phyloP scores from a whole-genome alignment of 2,888 invertebrate species.

The Celastrina argiolus region DNA sequence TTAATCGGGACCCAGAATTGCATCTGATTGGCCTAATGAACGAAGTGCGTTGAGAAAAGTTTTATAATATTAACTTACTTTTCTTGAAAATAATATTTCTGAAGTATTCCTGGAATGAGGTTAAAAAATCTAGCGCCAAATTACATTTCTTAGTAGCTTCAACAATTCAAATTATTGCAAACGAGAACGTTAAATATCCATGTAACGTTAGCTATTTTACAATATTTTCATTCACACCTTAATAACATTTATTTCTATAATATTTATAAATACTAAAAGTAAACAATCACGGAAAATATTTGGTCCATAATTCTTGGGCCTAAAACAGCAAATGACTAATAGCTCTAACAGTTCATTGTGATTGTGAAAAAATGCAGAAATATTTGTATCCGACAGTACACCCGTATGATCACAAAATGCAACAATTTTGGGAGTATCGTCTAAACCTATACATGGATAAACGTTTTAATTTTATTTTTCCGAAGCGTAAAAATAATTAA shows the following conservation, averaged over 20 bases:
- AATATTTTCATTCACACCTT: slow-evolving; percentile 8
- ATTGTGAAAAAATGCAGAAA: neutral
- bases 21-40: no score
- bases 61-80: no score
- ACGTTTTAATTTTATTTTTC: slow-evolving; percentile 3
- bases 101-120: neutral
- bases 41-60: no score
- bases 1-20: no score
- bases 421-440: neutral
- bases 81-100: neutral
- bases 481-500: neutral
- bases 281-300: slow-evolving; percentile 7
- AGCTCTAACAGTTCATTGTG: neutral
- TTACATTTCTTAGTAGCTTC: neutral
- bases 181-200: neutral
- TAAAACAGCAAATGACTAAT: neutral
- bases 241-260: slow-evolving; percentile 1
- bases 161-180: neutral
- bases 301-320: slow-evolving; percentile 17
- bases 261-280: neutral
- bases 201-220: neutral
- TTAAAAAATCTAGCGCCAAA: neutral
- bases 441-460: neutral
- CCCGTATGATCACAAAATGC: neutral
- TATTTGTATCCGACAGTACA: neutral